Evolutionary conservation across 1,140 invertebrate genomes (phyloP).

Genomic region (Notospermus geniculatus): DNA sequence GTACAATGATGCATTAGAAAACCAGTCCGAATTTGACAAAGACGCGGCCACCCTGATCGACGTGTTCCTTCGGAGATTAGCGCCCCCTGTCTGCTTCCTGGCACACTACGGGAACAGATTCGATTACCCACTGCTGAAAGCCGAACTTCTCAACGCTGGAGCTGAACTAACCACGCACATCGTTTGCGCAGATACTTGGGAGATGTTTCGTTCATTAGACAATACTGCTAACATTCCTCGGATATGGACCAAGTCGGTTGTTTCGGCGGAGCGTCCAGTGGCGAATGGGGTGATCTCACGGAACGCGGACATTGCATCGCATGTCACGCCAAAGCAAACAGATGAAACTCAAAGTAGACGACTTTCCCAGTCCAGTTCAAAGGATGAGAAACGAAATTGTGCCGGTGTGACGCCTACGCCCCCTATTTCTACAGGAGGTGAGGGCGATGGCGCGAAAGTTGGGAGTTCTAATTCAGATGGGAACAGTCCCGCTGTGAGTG

Average conservation of each 20-base stretch:
- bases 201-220: conserved; percentile 31
- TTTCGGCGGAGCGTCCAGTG: neutral
- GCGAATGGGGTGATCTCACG: neutral
- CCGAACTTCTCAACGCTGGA: conserved; percentile 52
- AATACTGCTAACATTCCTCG: neutral
- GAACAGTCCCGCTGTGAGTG: too few species aligned
- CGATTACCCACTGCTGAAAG: conserved; percentile 72
- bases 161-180: conserved; percentile 24
- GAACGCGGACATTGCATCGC: neutral
- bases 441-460: too few species aligned
- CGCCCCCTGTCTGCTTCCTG: conserved; percentile 70
- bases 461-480: too few species aligned
- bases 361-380: neutral
- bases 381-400: neutral
- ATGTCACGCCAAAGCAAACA: neutral
- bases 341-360: neutral
- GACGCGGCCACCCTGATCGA: conserved; percentile 60
- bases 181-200: conserved; percentile 41
- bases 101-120: conserved; percentile 77
- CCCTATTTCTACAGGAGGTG: too few species aligned
- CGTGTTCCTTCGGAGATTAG: conserved; percentile 65
- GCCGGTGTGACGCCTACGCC: too few species aligned
- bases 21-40: conserved; percentile 62
- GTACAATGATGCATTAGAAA: conserved; percentile 64
- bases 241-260: neutral